phyloP scores from a whole-genome alignment of 1,140 invertebrate genomes.

The Conus ventricosus region DNA sequence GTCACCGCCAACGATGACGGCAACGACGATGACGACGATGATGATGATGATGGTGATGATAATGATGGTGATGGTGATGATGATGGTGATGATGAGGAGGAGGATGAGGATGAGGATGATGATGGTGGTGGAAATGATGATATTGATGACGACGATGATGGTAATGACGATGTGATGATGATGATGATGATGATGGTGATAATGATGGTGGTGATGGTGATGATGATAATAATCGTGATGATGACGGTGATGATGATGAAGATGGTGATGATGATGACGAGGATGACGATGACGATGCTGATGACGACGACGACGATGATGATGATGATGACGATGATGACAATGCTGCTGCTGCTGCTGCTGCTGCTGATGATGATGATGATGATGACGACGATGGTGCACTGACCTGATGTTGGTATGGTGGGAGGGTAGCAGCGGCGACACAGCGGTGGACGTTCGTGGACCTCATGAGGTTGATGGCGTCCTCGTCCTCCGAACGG shows the following conservation, averaged over 20 bases:
- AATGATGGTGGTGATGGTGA: background rate
- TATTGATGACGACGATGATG: background rate
- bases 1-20: background rate
- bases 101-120: background rate
- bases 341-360: too few species aligned
- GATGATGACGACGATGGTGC: background rate
- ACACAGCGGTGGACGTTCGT: too few species aligned
- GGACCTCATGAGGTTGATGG: too few species aligned
- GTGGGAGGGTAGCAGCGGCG: too few species aligned
- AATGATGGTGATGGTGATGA: too few species aligned
- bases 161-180: too few species aligned
- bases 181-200: background rate
- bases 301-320: slow-evolving; percentile 2
- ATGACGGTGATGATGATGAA: background rate
- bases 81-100: background rate
- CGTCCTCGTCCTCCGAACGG: too few species aligned
- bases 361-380: background rate
- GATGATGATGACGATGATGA: slow-evolving; percentile 10
- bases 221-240: background rate
- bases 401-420: too few species aligned
- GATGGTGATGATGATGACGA: too few species aligned
- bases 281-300: too few species aligned
- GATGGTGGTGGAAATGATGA: background rate
- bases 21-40: background rate
- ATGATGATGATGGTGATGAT: too few species aligned